Evolutionary conservation across 2,888 invertebrate genomes (phyloP).

Genomic region (Melanargia galathea): DNA sequence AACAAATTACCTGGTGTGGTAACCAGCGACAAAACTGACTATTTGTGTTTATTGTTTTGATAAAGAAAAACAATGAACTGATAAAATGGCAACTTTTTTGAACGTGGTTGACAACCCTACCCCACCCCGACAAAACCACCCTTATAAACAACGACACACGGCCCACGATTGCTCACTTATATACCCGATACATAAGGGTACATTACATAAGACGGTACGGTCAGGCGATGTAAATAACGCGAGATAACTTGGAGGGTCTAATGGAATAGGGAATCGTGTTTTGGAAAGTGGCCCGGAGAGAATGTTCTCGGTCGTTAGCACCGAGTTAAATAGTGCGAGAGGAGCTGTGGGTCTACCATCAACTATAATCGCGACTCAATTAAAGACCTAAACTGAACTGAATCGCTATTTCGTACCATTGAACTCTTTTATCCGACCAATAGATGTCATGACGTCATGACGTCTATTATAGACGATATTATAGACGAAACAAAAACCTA

Average conservation of each 20-base stretch:
- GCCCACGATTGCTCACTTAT: slow-evolving; percentile 68
- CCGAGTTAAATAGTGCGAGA: neutral
- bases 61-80: neutral
- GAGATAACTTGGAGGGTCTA: slow-evolving; percentile 80
- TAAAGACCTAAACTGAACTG: no score
- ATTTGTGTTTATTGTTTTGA: neutral
- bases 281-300: slow-evolving; percentile 78
- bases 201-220: slow-evolving; percentile 79
- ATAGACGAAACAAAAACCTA: no score
- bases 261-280: slow-evolving; percentile 81
- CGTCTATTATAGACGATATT: no score
- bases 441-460: no score
- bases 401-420: no score
- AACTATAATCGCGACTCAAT: no score
- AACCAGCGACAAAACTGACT: neutral
- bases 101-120: slow-evolving; percentile 14
- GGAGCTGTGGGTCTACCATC: no score
- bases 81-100: neutral
- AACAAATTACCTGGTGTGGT: neutral
- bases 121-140: slow-evolving; percentile 56
- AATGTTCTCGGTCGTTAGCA: slow-evolving; percentile 63
- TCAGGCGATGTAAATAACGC: slow-evolving; percentile 82
- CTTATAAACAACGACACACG: slow-evolving; percentile 58
- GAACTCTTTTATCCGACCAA: no score
- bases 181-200: slow-evolving; percentile 69